Conservation (phyloP, 23 tunicate species). For the Ciona savignyi region DNA sequence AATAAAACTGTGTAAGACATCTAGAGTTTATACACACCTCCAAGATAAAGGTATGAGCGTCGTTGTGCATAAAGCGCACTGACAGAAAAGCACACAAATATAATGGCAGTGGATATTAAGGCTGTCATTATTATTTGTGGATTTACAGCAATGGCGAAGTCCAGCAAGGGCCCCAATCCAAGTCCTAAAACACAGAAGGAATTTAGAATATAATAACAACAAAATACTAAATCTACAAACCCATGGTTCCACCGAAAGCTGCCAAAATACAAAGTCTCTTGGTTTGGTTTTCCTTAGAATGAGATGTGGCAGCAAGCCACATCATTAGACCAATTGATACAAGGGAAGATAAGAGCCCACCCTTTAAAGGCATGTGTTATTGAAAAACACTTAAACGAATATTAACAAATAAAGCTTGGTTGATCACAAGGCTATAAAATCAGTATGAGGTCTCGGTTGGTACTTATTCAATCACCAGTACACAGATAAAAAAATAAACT, state of each 20-base stretch:
- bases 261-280: slow-evolving; percentile 68
- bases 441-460: too few relatives aligned
- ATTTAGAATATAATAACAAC: not conserved
- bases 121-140: slow-evolving; percentile 90
- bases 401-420: too few relatives aligned
- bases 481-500: too few relatives aligned
- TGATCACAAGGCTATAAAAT: too few relatives aligned
- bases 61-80: slow-evolving; percentile 80
- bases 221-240: slow-evolving; percentile 11
- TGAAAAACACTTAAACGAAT: too few relatives aligned
- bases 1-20: too few relatives aligned
- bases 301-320: slow-evolving; percentile 76
- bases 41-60: slow-evolving; percentile 71
- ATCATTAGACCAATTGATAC: slow-evolving; percentile 69
- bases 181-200: slow-evolving; percentile 59
- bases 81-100: slow-evolving; percentile 75
- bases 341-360: slow-evolving; percentile 48
- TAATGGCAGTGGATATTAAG: slow-evolving; percentile 49
- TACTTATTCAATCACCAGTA: too few relatives aligned
- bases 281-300: slow-evolving; percentile 80
- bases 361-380: slow-evolving; percentile 10
- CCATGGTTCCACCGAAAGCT: slow-evolving; percentile 68
- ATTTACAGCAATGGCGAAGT: slow-evolving; percentile 63
- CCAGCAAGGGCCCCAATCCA: slow-evolving; percentile 69
- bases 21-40: slow-evolving; percentile 86